Conservation (phyloP, 1,140 invertebrate species). For the Bombus picipes region DNA sequence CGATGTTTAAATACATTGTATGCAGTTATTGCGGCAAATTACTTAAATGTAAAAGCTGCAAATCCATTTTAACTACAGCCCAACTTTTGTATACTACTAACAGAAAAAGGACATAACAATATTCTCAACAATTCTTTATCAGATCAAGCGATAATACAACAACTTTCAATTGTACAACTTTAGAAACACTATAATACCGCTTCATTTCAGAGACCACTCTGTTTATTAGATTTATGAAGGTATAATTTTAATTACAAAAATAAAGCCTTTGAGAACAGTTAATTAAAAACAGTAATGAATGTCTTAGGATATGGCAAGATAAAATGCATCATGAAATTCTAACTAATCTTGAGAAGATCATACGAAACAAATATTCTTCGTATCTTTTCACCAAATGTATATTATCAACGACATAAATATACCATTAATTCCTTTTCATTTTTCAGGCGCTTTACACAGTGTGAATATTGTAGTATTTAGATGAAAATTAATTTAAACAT, state of each 20-base stretch:
- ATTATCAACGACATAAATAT: neutral
- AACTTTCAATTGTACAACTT: neutral
- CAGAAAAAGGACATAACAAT: neutral
- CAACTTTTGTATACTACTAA: neutral
- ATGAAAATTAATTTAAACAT: slow-evolving; percentile 13
- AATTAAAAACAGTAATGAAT: neutral
- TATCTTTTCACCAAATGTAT: neutral
- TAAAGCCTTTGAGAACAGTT: neutral
- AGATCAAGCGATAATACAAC: neutral
- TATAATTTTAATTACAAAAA: neutral
- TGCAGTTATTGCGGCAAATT: neutral
- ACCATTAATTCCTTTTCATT: neutral
- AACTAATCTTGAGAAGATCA: neutral
- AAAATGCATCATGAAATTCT: neutral
- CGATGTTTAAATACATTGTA: neutral
- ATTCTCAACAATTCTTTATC: neutral
- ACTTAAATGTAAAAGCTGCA: neutral
- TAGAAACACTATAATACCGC: neutral
- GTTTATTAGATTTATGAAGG: neutral
- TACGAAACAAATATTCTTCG: neutral
- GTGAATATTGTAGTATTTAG: neutral
- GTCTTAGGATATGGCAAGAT: neutral
- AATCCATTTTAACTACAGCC: neutral
- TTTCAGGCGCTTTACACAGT: neutral
- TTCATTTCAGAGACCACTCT: neutral